Base-by-base conservation (phyloP, 2,113 vertebrate species). In the Sander vitreus region DNA sequence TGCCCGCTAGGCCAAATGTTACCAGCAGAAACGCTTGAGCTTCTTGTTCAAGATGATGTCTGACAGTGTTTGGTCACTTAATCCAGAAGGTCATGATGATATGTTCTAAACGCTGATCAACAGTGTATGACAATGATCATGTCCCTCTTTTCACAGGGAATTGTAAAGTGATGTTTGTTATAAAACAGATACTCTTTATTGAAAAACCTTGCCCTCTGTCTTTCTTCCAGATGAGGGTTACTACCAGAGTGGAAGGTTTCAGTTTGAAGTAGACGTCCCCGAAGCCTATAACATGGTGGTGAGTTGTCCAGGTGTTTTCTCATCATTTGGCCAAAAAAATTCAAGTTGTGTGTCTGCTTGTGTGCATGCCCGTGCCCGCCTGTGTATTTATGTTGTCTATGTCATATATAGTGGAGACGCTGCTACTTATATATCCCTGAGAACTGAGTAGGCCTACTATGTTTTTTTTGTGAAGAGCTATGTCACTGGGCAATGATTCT, bases 231-330 rank as follows among this genome's bases (percentile, higher is more conserved):
- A 99, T 96, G 98, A 99, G 92, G 98, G 98, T 84, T 99, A 99
- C 95, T 99, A 99, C 95, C 98, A 98, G 94, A 97, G 97, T 86
- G 98, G 98, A 87, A 97, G 95, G 90, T 99, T 99, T 95, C 97
- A 97, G 93, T 99, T 99, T 96, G 97, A 99, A 96, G 96, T 97
- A 83, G 96, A 99, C 81, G 98, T 99, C 92, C 98, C 97, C 5
- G 98, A 99, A 93, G 97, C 98, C 25, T 99, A 99, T 95, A 99
- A 99, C 94, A 99, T 99, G 98, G 98, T 99, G 98, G 98, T 99
- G 90, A 99, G 98, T 97, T 80, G 1, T 59, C 45, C 30, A 57
- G 1, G 73, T 50, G 23, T 70, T 16, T 25, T 73, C 18, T 25
- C n/a, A n/a, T 51, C 1, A 1, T 57, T 71, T 60, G 8, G 50